A percentile compares a stretch with the other conserved stretches of the same genome.
Evolutionary conservation across 2,113 vertebrate genomes (phyloP).

Genomic region (Promerops cafer): DNA sequence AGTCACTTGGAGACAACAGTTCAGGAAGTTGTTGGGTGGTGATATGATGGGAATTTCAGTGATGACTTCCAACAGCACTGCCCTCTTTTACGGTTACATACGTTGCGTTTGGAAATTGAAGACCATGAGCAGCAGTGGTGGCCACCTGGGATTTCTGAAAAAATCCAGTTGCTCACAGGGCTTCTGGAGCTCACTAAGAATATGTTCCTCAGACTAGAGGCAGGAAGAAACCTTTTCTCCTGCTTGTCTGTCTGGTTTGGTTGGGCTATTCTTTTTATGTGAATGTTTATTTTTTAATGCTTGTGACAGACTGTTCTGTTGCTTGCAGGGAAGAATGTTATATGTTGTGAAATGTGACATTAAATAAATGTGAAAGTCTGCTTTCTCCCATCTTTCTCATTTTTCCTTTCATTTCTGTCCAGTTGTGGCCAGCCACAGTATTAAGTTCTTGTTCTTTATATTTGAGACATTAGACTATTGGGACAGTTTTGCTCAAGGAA

Average conservation of each 20-base stretch:
- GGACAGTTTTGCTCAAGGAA: neutral
- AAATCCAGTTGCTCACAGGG: neutral
- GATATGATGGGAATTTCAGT: neutral
- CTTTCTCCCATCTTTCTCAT: neutral
- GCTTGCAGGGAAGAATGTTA: neutral
- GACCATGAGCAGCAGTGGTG: neutral
- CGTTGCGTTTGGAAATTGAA: neutral
- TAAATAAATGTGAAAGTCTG: slow-evolving; percentile 32
- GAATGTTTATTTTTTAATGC: neutral
- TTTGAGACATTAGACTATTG: neutral
- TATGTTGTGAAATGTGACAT: neutral
- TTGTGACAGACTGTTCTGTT: slow-evolving; percentile 16
- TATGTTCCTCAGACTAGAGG: neutral
- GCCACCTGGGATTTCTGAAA: neutral
- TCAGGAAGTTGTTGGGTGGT: accelerated
- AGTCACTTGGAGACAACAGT: neutral
- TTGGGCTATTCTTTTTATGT: neutral
- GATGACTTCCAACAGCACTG: neutral
- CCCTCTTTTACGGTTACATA: neutral
- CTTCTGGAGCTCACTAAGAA: neutral
- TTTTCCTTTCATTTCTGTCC: neutral
- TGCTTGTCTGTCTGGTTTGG: neutral
- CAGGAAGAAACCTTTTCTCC: neutral
- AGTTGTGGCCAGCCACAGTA: neutral
- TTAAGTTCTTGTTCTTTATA: neutral